A percentile compares a stretch with the other conserved stretches of the same genome.
Evolutionary conservation across 2,888 invertebrate genomes (phyloP).

Genomic region (Eupithecia tripunctaria): DNA sequence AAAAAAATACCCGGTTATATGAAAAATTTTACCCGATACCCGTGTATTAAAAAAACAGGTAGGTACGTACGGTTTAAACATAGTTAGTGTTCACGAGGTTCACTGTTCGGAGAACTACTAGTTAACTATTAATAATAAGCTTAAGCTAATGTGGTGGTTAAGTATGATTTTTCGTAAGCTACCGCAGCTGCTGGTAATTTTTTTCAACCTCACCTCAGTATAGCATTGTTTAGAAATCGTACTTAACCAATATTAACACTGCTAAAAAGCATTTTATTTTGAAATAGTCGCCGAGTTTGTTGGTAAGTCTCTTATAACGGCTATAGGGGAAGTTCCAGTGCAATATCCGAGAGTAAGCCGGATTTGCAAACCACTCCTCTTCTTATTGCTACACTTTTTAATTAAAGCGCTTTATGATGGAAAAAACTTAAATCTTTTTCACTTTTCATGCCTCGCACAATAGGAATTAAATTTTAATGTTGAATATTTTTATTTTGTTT

Average conservation of each 20-base stretch:
- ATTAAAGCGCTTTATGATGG: slow-evolving; percentile 73
- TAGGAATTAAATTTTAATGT: neutral
- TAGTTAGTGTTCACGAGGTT: too few species aligned
- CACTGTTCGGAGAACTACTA: too few species aligned
- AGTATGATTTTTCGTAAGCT: neutral
- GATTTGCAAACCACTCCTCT: slow-evolving; percentile 76
- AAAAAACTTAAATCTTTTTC: slow-evolving; percentile 53
- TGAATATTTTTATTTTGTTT: neutral
- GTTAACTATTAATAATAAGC: too few species aligned
- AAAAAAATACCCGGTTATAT: too few species aligned
- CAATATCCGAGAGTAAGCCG: slow-evolving; percentile 72
- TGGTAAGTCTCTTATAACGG: slow-evolving; percentile 55
- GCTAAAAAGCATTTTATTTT: slow-evolving; percentile 8
- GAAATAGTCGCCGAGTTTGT: slow-evolving; percentile 27
- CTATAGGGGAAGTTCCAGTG: slow-evolving; percentile 66
- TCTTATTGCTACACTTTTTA: slow-evolving; percentile 72
- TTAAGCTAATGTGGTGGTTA: too few species aligned
- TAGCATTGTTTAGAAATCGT: too few species aligned
- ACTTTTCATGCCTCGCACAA: slow-evolving; percentile 13
- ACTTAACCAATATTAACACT: neutral
- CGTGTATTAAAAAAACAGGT: too few species aligned
- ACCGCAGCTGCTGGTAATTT: too few species aligned
- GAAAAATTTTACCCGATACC: too few species aligned
- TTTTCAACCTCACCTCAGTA: neutral
- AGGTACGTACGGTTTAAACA: too few species aligned